Evolutionary conservation across 2,888 invertebrate genomes (phyloP).

Genomic region (Lycia hirtaria): DNA sequence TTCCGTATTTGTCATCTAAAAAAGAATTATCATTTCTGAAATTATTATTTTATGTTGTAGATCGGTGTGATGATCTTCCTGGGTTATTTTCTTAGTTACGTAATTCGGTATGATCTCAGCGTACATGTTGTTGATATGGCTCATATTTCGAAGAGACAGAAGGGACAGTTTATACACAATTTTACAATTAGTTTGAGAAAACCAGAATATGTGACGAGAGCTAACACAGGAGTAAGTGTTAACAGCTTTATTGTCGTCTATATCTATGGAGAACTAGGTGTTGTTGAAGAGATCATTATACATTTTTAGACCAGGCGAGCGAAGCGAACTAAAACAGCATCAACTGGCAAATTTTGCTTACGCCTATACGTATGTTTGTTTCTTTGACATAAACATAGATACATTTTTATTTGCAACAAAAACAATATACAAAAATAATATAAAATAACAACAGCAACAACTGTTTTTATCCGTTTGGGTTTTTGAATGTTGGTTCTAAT

Average conservation of each 20-base stretch:
- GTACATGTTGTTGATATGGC: constrained; percentile 79
- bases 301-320: too few species aligned
- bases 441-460: too few species aligned
- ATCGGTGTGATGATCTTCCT: constrained; percentile 85
- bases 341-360: too few species aligned
- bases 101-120: constrained; percentile 75
- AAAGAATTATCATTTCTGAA: constrained; percentile 3
- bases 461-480: too few species aligned
- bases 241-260: not conserved
- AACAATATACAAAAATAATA: too few species aligned
- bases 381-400: too few species aligned
- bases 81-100: constrained; percentile 79
- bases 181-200: constrained; percentile 11
- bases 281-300: too few species aligned
- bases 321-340: too few species aligned
- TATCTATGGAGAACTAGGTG: not conserved
- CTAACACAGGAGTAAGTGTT: constrained; percentile 41
- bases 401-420: too few species aligned
- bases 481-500: too few species aligned
- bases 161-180: constrained; percentile 34
- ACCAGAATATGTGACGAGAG: not conserved
- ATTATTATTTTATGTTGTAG: constrained; percentile 43
- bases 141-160: constrained; percentile 53
- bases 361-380: too few species aligned
- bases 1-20: constrained; percentile 12